Conservation (phyloP, 2,888 invertebrate species). For the Peribatodes rhomboidaria region DNA sequence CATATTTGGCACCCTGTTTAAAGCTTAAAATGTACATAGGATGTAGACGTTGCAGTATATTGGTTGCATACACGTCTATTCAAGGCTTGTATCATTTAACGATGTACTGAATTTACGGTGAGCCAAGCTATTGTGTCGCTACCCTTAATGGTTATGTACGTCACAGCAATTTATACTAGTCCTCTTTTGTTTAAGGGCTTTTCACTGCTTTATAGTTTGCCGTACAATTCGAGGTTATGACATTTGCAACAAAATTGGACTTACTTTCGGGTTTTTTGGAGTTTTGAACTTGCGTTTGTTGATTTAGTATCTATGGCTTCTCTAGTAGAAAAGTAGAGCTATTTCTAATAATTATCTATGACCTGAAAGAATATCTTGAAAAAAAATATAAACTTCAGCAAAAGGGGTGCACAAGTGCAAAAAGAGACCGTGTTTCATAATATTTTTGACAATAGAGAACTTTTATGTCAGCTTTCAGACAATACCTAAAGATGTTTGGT, state of each 20-base stretch:
- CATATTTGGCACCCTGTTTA: no score
- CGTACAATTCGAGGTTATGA: conserved; percentile 49
- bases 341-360: no score
- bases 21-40: not conserved
- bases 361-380: no score
- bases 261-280: conserved; percentile 48
- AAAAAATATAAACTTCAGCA: no score
- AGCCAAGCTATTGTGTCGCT: conserved; percentile 3
- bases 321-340: no score
- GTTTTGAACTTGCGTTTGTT: not conserved
- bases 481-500: no score
- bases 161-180: conserved; percentile 6
- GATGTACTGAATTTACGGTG: conserved; percentile 4
- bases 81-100: not conserved
- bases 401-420: no score
- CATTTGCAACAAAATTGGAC: conserved; percentile 60
- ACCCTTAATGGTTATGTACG: conserved; percentile 3
- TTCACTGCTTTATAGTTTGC: conserved; percentile 19
- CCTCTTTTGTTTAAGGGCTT: conserved; percentile 4
- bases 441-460: no score
- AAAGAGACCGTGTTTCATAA: no score
- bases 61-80: no score
- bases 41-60: not conserved
- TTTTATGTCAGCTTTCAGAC: no score
- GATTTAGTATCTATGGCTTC: not conserved